Base-by-base conservation (phyloP, 2,797 vertebrate species). In the Pitangus sulphuratus region DNA sequence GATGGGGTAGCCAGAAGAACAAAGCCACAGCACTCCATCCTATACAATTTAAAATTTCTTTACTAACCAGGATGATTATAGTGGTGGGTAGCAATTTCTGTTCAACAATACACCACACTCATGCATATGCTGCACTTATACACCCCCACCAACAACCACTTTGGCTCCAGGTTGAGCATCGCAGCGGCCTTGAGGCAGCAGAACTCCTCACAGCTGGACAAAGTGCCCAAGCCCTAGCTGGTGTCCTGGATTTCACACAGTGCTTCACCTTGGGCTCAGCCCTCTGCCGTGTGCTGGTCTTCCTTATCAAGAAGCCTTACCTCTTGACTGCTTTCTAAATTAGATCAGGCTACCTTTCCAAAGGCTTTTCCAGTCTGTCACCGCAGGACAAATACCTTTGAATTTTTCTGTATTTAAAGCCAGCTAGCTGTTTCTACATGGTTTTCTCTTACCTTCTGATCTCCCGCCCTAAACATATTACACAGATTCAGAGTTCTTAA, bases 111-210 rank as follows among this genome's bases (percentile, higher is more conserved):
- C 14, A 26, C 5, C 21, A 16, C 19, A 4, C 12, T 71, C 1
- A 1, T 12, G 10, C 15, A 13, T 6, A 0, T 40, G 42, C 20
- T 30, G 8, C 8, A 12, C 11, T 69, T 39, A 11, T 9, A 12
- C 12, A 53, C 0, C 1, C 15, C 3, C 25, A 40, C 5, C 15
- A 48, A 35, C 12, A 35, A 22, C 3, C 0, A 0, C 21, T 51
- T 50, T 0, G 0, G 7, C 24, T 68, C 61, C 66, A 35, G 0
- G 20, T 4, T 11, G 14, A 62, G 6, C 1, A 0, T 8, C 47
- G 8, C 0, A 0, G 4, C 2, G 2, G 51, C 9, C 57, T 44
- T 0, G 0, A 45, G 28, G 20, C 40, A 31, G 42, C 16, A 48
- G 64, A 37, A 11, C 6, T 47, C 16, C 13, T 28, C 33, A 14